These are phyloP conservation scores for Plecotus auritus DNA, from an alignment of 2,113 vertebrate species.

Conservation along the genomic window DNA sequence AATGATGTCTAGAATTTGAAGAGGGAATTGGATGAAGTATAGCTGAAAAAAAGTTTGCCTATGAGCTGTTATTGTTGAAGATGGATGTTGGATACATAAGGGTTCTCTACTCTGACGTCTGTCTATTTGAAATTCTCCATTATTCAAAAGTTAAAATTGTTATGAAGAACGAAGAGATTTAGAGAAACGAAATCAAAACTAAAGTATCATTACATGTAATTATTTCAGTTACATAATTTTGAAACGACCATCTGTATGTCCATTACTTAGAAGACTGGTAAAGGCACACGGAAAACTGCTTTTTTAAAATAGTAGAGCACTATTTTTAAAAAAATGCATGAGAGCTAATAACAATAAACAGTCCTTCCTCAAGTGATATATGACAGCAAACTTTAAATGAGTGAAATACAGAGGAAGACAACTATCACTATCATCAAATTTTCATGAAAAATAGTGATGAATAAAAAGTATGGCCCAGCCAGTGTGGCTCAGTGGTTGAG, in stretches of 20 bases:
- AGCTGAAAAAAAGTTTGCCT: background rate
- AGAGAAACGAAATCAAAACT: background rate
- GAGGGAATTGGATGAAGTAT: background rate
- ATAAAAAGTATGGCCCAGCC: background rate
- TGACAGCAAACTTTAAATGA: background rate
- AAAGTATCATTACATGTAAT: background rate
- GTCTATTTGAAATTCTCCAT: background rate
- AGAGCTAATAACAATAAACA: background rate
- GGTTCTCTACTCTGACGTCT: background rate
- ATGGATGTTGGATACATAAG: background rate
- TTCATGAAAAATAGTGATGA: background rate
- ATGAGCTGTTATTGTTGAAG: background rate
- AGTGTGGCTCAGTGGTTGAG: too few species aligned
- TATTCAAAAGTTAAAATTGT: slow-evolving; percentile 6
- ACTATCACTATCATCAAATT: background rate
- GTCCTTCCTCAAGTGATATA: background rate
- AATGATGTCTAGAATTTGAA: background rate
- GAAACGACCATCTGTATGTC: background rate
- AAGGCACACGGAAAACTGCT: background rate
- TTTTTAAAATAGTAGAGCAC: background rate
- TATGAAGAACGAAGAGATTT: slow-evolving; percentile 1
- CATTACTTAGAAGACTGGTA: background rate
- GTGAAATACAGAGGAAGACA: too few species aligned
- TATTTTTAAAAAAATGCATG: background rate
- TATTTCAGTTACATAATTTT: background rate